Conservation (phyloP, 2,888 invertebrate species). For the Aethes cnicana region DNA sequence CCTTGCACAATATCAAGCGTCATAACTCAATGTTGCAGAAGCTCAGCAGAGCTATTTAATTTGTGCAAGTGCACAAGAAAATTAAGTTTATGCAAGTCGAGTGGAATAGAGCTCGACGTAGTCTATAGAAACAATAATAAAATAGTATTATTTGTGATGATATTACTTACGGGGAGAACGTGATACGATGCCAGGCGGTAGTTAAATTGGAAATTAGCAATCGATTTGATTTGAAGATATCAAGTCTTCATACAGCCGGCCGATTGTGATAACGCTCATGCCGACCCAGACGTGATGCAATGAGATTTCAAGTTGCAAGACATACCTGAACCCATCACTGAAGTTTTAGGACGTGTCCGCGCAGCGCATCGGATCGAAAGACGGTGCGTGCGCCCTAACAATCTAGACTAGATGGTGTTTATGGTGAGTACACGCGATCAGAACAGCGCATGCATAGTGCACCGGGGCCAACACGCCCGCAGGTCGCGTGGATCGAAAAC, state of each 20-base stretch:
- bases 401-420: background rate
- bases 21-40: slow-evolving; percentile 36
- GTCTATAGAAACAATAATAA: slow-evolving; percentile 21
- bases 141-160: too few species aligned
- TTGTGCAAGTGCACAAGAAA: slow-evolving; percentile 45
- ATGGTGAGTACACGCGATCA: background rate
- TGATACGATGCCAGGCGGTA: too few species aligned
- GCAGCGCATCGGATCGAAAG: too few species aligned
- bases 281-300: too few species aligned
- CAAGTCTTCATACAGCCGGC: too few species aligned
- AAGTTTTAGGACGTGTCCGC: too few species aligned
- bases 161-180: too few species aligned
- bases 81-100: slow-evolving; percentile 41
- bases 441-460: background rate
- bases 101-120: slow-evolving; percentile 27
- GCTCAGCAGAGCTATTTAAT: slow-evolving; percentile 46
- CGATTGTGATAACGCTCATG: too few species aligned
- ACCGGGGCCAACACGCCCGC: slow-evolving; percentile 2
- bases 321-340: too few species aligned
- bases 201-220: too few species aligned
- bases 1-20: slow-evolving; percentile 37
- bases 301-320: too few species aligned
- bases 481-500: slow-evolving; percentile 3
- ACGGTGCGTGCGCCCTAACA: background rate
- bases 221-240: too few species aligned